Evolutionary conservation across 2,888 invertebrate genomes (phyloP), one percentile per base, ranked within the genome.

Genomic region (Dryocosmus kuriphilus): DNA sequence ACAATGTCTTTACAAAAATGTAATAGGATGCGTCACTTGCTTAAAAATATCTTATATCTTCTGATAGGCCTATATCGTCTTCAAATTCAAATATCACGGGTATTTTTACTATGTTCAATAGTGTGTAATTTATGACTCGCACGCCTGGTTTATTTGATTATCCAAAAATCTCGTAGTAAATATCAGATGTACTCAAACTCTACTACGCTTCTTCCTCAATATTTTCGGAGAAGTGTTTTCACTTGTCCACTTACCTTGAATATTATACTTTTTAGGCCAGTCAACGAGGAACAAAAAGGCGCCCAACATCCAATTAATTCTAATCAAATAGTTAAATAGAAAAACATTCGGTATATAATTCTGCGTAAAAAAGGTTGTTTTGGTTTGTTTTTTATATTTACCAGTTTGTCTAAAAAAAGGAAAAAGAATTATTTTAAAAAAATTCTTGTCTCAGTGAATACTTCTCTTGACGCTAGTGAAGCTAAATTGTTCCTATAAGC

Each of bases 221-320:
- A 32, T 71, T 71, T 71, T 71, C 71, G n/a, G 14, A 71, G 30
- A 71, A 32, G 30, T 55, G n/a, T 71, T 22, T n/a, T 27, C 46
- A 71, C 32, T 63, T 35, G 63, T 63, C 46, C n/a, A 46, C 67
- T 71, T 46, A 67, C 5, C 24, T 16, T n/a, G 41, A 38, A 67
- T 2, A 41, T 4, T 67, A 27, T 24, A 46, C 38, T 41, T 41
- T 41, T 16, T 6, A 41, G 16, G 41, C 16, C 41, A 41, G 41
- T 5, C 1, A 16, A 41, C 41, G 41, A 5, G 5, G 16, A 16
- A 41, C 4, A 16, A 41, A 41, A 41, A 16, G 14, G 14, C 11
- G 38, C 38, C 14, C 14, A 38, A 41, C 5, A 1, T 16, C 41
- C 16, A 41, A 16, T 16, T 16, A 41, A 41, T 32, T 41, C 16